Conservation (phyloP, 2,888 invertebrate genomes). For the Limnephilus rhombicus region DNA sequence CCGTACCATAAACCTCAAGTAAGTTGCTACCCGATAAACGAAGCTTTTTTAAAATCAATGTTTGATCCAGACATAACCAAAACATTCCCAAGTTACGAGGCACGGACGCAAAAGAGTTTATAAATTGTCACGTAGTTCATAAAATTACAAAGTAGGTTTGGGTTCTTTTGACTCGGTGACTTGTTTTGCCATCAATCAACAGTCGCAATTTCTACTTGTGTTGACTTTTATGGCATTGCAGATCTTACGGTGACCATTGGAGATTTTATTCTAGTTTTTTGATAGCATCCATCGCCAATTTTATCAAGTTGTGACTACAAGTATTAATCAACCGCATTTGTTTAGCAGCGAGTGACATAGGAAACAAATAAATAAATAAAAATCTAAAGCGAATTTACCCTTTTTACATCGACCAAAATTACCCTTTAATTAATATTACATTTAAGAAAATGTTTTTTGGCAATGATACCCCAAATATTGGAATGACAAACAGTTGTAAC, state of each 20-base stretch:
- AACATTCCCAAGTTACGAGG: not conserved
- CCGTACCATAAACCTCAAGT: conserved; percentile 29
- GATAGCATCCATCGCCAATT: not conserved
- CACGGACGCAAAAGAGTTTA: not conserved
- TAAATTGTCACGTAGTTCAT: not conserved
- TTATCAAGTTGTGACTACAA: not conserved
- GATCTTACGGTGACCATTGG: conserved; percentile 50
- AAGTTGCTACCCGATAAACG: conserved; percentile 32
- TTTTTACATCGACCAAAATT: too few relatives aligned
- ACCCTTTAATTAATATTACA: too few relatives aligned
- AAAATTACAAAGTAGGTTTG: not conserved
- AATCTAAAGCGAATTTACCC: too few relatives aligned
- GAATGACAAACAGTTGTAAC: too few relatives aligned
- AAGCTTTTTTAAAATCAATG: conserved; percentile 42
- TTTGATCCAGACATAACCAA: conserved; percentile 5
- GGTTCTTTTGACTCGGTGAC: conserved; percentile 14
- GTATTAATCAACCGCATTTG: not conserved
- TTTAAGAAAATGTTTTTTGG: too few relatives aligned
- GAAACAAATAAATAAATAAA: not conserved
- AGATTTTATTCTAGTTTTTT: conserved; percentile 37
- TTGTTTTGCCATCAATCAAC: not conserved
- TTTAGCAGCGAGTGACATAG: not conserved
- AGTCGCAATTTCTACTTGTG: conserved; percentile 46
- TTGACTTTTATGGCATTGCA: conserved; percentile 41
- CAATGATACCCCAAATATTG: too few relatives aligned